Conservation (phyloP, 2,797 vertebrate species). For the Nothura maculosa region DNA sequence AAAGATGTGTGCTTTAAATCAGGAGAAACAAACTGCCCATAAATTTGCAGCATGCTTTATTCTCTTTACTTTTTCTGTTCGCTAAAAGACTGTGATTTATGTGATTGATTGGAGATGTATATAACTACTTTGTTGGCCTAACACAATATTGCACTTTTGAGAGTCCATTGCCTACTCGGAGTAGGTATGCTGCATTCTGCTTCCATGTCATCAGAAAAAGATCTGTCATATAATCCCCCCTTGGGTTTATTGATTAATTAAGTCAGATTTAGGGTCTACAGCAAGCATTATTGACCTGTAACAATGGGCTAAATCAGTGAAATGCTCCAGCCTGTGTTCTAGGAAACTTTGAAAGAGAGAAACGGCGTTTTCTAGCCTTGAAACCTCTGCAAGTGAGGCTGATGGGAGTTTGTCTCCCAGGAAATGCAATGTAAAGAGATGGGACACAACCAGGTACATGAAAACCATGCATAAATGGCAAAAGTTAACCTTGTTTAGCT, state of each 20-base stretch:
- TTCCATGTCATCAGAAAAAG: background rate
- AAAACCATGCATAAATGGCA: background rate
- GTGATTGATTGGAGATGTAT: slow-evolving; percentile 18
- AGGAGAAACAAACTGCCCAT: background rate
- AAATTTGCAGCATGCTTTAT: background rate
- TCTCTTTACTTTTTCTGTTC: slow-evolving; percentile 34
- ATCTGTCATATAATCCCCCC: background rate
- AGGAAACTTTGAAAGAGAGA: background rate
- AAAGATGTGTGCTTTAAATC: background rate
- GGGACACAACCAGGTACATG: fast-evolving
- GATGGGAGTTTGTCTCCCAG: background rate
- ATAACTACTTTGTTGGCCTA: background rate
- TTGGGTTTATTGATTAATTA: background rate
- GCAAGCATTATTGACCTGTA: background rate
- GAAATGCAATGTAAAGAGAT: fast-evolving
- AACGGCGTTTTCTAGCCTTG: fast-evolving
- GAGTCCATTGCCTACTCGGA: background rate
- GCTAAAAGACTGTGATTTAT: slow-evolving; percentile 26
- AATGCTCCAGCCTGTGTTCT: background rate
- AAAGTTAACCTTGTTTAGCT: background rate
- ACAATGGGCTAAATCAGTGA: background rate
- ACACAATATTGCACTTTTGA: background rate
- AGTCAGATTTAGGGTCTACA: background rate
- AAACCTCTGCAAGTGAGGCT: background rate
- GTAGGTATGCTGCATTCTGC: background rate